Evolutionary conservation across 2,888 invertebrate species (phyloP), one percentile per base, ranked within the genome.

Genomic region (Leptopilina myrica): DNA sequence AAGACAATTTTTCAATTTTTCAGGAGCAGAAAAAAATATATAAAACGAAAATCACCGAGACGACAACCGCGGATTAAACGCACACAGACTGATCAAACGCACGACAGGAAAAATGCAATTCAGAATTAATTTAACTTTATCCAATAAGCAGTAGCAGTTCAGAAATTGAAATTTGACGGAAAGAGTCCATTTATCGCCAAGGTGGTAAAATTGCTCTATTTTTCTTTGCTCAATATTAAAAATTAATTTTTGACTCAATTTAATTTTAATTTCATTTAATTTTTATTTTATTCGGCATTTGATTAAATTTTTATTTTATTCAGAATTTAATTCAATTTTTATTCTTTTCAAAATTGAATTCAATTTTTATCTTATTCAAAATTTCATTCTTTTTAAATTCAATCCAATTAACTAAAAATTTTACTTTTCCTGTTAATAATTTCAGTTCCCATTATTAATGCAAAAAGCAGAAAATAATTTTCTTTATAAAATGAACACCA

Each of bases 101-200:
- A 73, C 53, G 20, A 73, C 73, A 73, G 73, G 73, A 73, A 73
- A 73, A 53, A 73, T 73, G 73, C 73, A 73, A 53, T 73, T 73
- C 26, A 73, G 73, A 53, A 73, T 73, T 56, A 73, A 73, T 73
- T 73, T 9, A 53, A 53, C 53, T 73, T 33, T 73, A 56, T 73
- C 26, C 53, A 53, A 26, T 73, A 73, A 56, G 20, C 67, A 67
- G 20, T 49, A 69, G 46, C 20, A 46, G 53, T 56, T 40, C 49
- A n/a, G 20, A 33, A 20, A 33, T 49, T 73, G 20, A n/a, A 73
- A 14, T 56, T 53, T 9, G 7, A 26, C 9, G n/a, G 15, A 56
- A 26, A 73, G 53, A 33, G 26, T 73, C 26, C 8, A 56, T 56
- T 33, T 73, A 73, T 73, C 33, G 33, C n/a, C 14, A 11, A 53